Evolutionary conservation across 1,140 invertebrate genomes (phyloP).

Genomic region (Elymnias hypermnestra): DNA sequence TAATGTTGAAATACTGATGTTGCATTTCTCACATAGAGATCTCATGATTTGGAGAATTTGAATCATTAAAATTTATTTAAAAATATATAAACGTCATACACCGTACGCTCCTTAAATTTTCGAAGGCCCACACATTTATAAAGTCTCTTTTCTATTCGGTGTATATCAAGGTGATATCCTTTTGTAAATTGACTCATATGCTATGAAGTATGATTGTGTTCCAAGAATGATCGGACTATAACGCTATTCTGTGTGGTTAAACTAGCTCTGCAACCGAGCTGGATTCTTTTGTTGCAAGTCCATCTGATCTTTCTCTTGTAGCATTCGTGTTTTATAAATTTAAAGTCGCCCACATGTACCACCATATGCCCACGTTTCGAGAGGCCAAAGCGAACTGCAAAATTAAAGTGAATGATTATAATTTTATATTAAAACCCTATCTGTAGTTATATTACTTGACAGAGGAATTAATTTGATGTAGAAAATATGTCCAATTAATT

Average conservation of each 20-base stretch:
- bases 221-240: constrained; percentile 51
- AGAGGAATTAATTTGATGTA: too few species aligned
- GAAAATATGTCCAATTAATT: too few species aligned
- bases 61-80: too few species aligned
- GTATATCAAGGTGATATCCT: too few species aligned
- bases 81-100: too few species aligned
- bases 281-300: constrained; percentile 55
- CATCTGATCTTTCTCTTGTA: constrained; percentile 55
- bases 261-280: constrained; percentile 48
- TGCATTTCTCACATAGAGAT: too few species aligned
- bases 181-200: too few species aligned
- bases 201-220: constrained; percentile 44
- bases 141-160: too few species aligned
- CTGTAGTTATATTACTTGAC: background rate
- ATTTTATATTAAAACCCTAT: background rate
- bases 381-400: constrained; percentile 54
- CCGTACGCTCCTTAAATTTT: too few species aligned
- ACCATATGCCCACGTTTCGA: constrained; percentile 54
- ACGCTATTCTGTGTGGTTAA: constrained; percentile 47
- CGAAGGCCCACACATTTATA: too few species aligned
- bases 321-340: constrained; percentile 62
- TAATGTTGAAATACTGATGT: too few species aligned
- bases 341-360: constrained; percentile 46
- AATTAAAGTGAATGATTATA: background rate
- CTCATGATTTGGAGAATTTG: too few species aligned